These are phyloP conservation scores for Ahaetulla prasina DNA, from an alignment of 2,113 vertebrate species.

Conservation along the genomic window DNA sequence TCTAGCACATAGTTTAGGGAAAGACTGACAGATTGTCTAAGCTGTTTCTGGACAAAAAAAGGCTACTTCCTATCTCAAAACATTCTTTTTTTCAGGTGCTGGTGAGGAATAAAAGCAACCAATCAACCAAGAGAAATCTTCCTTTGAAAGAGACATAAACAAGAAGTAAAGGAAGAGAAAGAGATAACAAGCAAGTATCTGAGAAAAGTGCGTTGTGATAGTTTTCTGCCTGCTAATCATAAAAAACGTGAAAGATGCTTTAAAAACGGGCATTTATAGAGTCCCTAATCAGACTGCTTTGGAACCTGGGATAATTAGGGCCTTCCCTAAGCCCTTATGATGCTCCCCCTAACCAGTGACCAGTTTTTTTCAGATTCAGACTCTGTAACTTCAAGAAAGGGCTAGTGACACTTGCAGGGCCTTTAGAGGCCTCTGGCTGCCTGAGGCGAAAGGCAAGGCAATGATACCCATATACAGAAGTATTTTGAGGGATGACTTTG, in stretches of 20 bases:
- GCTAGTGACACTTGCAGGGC: neutral
- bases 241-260: neutral
- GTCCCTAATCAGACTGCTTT: neutral
- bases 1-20: conserved; percentile 61
- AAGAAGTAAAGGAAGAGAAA: neutral
- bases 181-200: conserved; percentile 41
- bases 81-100: conserved; percentile 30
- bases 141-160: conserved; percentile 53
- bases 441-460: neutral
- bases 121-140: conserved; percentile 58
- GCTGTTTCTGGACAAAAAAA: conserved; percentile 62
- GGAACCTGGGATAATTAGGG: neutral
- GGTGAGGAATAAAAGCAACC: conserved; percentile 48
- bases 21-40: conserved; percentile 69
- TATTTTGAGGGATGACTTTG: neutral
- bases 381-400: neutral
- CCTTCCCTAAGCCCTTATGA: neutral
- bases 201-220: neutral
- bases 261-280: neutral
- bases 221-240: neutral
- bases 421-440: neutral
- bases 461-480: neutral
- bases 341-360: neutral
- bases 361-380: neutral
- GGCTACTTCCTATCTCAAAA: conserved; percentile 59